These are phyloP conservation scores for Apamea monoglypha DNA, from an alignment of 2,888 invertebrate genomes.

Conservation along the genomic window DNA sequence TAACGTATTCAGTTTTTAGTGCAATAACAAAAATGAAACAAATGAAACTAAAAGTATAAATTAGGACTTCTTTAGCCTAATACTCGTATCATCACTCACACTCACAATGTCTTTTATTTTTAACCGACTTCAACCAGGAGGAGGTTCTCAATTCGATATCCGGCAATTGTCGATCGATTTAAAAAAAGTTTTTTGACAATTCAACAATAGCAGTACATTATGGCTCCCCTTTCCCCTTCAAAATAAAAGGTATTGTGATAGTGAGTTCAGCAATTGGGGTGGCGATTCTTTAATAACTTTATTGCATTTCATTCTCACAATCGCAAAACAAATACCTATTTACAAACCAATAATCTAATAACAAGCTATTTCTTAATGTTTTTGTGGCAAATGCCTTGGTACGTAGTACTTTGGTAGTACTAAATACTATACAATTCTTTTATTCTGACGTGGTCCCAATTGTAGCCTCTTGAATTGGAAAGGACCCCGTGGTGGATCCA, in stretches of 20 bases:
- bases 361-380: slow-evolving; percentile 27
- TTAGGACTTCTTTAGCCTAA: not conserved
- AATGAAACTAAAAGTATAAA: not conserved
- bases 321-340: slow-evolving; percentile 46
- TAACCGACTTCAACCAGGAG: not conserved
- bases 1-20: not conserved
- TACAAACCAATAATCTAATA: slow-evolving; percentile 53
- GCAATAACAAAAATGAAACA: not conserved
- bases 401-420: not conserved
- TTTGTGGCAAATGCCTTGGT: slow-evolving; percentile 13
- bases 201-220: not conserved
- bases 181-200: not conserved
- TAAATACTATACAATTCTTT: slow-evolving; percentile 52
- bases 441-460: slow-evolving; percentile 72
- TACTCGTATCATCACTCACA: not conserved
- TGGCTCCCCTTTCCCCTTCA: not conserved
- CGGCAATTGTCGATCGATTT: not conserved
- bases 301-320: slow-evolving; percentile 44
- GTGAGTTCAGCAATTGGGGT: not conserved
- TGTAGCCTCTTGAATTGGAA: slow-evolving; percentile 72
- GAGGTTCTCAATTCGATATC: too few species aligned
- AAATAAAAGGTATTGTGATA: not conserved
- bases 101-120: not conserved
- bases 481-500: slow-evolving; percentile 60
- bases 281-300: not conserved